A percentile compares a stretch with the other conserved stretches of the same genome.
phyloP scores from a whole-genome alignment of 2,113 vertebrate genomes.

The Suncus etruscus region DNA sequence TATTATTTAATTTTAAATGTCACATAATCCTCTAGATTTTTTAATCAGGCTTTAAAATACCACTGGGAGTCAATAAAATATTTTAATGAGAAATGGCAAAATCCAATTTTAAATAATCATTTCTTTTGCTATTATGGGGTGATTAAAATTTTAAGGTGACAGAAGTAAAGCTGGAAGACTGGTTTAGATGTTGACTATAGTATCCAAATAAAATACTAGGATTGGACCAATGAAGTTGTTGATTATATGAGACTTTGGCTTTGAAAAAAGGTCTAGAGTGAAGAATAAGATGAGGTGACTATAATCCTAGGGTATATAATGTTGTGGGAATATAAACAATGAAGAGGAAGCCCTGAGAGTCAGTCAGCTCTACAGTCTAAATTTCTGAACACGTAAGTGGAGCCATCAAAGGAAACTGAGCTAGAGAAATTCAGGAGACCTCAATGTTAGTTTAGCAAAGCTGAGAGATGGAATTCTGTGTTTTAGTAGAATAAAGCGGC shows the following conservation, averaged over 20 bases:
- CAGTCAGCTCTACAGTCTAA: not conserved
- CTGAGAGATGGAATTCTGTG: not conserved
- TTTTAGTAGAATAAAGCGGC: not conserved
- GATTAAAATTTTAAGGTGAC: slow-evolving; percentile 12
- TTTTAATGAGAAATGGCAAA: slow-evolving; percentile 58
- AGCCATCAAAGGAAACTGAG: not conserved
- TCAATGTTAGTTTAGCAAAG: no score
- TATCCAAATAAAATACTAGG: not conserved
- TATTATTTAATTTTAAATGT: slow-evolving; percentile 61
- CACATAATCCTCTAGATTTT: not conserved
- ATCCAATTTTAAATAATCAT: slow-evolving; percentile 53
- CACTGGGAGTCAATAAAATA: not conserved
- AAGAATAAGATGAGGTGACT: slow-evolving; percentile 4
- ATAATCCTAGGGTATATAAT: not conserved
- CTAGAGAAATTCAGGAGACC: not conserved
- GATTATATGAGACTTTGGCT: slow-evolving; percentile 34
- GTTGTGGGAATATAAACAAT: not conserved
- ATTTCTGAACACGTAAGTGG: not conserved
- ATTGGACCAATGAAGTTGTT: not conserved
- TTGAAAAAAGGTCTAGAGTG: not conserved
- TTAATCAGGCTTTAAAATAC: slow-evolving; percentile 47
- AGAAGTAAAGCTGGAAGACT: not conserved
- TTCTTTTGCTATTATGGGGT: slow-evolving; percentile 28
- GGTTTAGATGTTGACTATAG: not conserved
- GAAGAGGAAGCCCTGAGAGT: not conserved